phyloP scores from a whole-genome alignment of 2,888 invertebrate species.

The Melikaiella ostensackeni region DNA sequence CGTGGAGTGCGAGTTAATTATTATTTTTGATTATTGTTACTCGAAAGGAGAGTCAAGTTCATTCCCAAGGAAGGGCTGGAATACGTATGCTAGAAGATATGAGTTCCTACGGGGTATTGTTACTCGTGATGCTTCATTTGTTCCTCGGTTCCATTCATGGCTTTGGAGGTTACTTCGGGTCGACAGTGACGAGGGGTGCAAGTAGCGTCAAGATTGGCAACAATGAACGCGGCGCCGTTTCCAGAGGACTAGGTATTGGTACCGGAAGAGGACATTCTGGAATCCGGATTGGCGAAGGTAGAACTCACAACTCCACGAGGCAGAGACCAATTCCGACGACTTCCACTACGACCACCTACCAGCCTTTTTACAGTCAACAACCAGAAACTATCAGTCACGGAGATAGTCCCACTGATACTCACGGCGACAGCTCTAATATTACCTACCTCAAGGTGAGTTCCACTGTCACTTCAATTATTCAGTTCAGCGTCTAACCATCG shows the following conservation, averaged over 20 bases:
- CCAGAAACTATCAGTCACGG: constrained; percentile 24
- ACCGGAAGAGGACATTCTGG: constrained; percentile 66
- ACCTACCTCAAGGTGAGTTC: constrained; percentile 54
- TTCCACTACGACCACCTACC: constrained; percentile 59
- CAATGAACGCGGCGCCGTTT: constrained; percentile 62
- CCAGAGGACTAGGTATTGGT: constrained; percentile 64
- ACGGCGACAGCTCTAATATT: constrained; percentile 47
- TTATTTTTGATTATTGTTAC: too few species aligned
- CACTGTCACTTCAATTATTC: constrained; percentile 4
- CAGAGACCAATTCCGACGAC: constrained; percentile 65
- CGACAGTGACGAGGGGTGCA: constrained; percentile 66
- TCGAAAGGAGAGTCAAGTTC: neutral
- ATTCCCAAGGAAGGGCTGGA: neutral
- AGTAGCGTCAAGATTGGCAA: constrained; percentile 74
- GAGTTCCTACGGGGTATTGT: constrained; percentile 45
- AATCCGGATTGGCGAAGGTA: constrained; percentile 69
- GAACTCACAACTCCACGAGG: constrained; percentile 69
- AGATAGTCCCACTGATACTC: constrained; percentile 15
- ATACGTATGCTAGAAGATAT: constrained; percentile 39
- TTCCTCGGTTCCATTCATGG: constrained; percentile 50
- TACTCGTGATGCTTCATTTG: constrained; percentile 49
- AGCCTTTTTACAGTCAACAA: constrained; percentile 28
- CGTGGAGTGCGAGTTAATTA: too few species aligned
- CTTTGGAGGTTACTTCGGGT: constrained; percentile 57
- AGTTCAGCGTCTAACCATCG: neutral